Conservation (phyloP, 2,888 invertebrate species). For the Brachyopa scutellaris region DNA sequence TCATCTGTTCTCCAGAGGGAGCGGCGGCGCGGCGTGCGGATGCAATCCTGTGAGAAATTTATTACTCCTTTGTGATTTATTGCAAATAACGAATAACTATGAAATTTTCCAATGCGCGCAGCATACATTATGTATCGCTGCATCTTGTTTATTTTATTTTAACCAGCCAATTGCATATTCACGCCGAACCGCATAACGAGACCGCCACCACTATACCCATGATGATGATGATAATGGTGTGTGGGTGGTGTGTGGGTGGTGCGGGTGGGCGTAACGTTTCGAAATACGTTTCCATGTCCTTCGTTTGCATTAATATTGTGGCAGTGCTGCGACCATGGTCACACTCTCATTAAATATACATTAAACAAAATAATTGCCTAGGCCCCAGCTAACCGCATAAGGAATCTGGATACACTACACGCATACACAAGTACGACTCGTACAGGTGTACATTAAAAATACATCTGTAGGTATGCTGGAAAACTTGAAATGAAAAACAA, state of each 20-base stretch:
- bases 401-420: conserved; percentile 3
- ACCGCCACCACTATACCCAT: conserved; percentile 50
- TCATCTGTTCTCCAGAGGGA: conserved; percentile 17
- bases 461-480: no score
- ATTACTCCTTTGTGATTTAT: conserved; percentile 66
- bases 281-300: conserved; percentile 73
- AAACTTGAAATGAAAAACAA: neutral
- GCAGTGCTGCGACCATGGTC: conserved; percentile 28
- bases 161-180: conserved; percentile 59
- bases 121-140: conserved; percentile 55
- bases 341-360: conserved; percentile 69
- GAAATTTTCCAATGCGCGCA: conserved; percentile 8
- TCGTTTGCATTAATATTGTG: conserved; percentile 55
- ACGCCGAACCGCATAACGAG: conserved; percentile 55
- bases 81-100: conserved; percentile 17
- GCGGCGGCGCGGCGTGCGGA: neutral
- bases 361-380: conserved; percentile 67
- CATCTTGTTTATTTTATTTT: conserved; percentile 69
- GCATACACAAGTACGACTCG: neutral
- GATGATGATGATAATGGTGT: no score
- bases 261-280: conserved; percentile 70
- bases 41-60: conserved; percentile 58
- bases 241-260: no score
- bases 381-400: conserved; percentile 48
- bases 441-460: conserved; percentile 32